Percentiles rank a stretch among this genome's conserved stretches.
These are phyloP conservation scores for Metalampra italica DNA, from an alignment of 2,888 invertebrate species.

Conservation along the genomic window DNA sequence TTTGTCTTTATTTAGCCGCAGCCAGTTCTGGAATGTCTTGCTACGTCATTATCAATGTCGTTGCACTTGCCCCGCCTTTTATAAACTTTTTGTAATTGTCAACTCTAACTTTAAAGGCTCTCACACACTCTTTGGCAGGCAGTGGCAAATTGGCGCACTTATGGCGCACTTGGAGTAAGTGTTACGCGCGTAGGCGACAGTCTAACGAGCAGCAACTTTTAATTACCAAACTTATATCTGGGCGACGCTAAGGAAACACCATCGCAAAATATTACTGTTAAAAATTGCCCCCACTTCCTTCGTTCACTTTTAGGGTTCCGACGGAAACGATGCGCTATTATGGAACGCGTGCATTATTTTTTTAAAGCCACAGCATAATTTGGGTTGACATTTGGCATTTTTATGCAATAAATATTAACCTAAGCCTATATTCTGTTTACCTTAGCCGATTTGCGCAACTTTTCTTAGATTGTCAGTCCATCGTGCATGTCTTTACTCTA, in stretches of 20 bases:
- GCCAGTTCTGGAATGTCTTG: too few relatives aligned
- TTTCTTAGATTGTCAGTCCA: too few relatives aligned
- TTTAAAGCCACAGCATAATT: too few relatives aligned
- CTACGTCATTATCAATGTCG: too few relatives aligned
- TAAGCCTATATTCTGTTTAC: too few relatives aligned
- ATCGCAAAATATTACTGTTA: conserved; percentile 39
- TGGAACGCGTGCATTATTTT: too few relatives aligned
- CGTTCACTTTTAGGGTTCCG: conserved; percentile 18
- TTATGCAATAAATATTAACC: too few relatives aligned
- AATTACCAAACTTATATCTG: conserved; percentile 63
- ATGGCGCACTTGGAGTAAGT: conserved; percentile 34
- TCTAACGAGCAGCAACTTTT: conserved; percentile 55
- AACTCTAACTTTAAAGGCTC: background rate
- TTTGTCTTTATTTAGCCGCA: too few relatives aligned
- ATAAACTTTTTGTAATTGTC: background rate
- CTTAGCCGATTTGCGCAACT: too few relatives aligned
- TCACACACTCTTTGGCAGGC: background rate
- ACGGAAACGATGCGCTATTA: background rate
- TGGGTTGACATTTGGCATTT: too few relatives aligned
- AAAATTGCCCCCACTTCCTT: conserved; percentile 35
- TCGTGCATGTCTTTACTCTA: too few relatives aligned
- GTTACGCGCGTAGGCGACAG: conserved; percentile 17
- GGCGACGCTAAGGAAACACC: conserved; percentile 46
- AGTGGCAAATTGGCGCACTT: conserved; percentile 36
- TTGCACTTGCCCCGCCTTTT: too few relatives aligned